These are phyloP conservation scores for Drosophila pallidifrons DNA, from an alignment of 1,140 invertebrate genomes.

Conservation along the genomic window DNA sequence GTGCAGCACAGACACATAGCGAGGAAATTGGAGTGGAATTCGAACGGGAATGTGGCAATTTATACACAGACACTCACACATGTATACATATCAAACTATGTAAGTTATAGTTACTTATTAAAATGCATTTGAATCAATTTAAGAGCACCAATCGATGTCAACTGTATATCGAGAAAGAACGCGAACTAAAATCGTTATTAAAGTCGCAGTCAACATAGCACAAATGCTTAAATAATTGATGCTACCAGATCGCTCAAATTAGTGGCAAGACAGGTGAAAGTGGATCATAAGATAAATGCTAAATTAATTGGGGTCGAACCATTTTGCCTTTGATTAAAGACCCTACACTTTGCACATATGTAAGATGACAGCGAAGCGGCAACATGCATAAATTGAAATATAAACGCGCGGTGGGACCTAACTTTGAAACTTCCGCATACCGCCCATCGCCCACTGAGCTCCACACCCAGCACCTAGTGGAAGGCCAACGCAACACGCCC, in stretches of 20 bases:
- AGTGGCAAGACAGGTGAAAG: not conserved
- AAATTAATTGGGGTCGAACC: conserved; percentile 14
- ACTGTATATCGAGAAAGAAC: conserved; percentile 1
- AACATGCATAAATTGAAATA: conserved; percentile 71
- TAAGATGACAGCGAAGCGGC: conserved; percentile 9
- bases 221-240: not conserved
- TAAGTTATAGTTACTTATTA: too few species aligned
- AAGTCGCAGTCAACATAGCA: not conserved
- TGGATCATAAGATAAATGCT: conserved; percentile 15
- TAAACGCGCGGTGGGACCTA: conserved; percentile 61
- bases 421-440: conserved; percentile 11
- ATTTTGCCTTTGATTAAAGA: conserved; percentile 49
- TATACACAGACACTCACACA: not conserved
- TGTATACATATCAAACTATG: too few species aligned
- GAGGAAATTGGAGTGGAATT: conserved; percentile 37
- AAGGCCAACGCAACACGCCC: conserved; percentile 2
- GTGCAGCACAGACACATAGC: conserved; percentile 4
- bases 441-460: not conserved
- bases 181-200: too few species aligned
- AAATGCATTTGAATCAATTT: too few species aligned
- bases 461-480: too few species aligned
- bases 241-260: conserved; percentile 18
- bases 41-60: conserved; percentile 35
- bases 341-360: not conserved
- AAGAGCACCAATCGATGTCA: not conserved